A percentile compares a stretch with the other conserved stretches of the same genome.
Evolutionary conservation across 2,113 vertebrate species (phyloP).

Genomic region (Grus americana): DNA sequence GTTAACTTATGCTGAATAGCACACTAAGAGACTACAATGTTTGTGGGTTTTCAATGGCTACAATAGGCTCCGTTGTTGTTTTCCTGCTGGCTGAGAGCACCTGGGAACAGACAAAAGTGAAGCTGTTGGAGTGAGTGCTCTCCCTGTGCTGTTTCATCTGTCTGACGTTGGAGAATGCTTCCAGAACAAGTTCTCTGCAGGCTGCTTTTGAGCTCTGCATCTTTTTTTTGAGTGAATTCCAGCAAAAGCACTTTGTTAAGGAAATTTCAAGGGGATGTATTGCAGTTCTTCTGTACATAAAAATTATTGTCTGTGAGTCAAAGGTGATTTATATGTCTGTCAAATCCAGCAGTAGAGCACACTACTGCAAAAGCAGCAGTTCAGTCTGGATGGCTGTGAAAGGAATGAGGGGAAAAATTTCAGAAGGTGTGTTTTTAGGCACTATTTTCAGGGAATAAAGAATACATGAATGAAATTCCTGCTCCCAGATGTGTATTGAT

Average conservation of each 20-base stretch:
- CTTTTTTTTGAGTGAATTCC: background rate
- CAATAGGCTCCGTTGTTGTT: background rate
- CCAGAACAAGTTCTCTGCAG: background rate
- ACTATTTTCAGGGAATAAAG: background rate
- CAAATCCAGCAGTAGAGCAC: background rate
- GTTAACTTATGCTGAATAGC: background rate
- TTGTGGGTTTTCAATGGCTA: background rate
- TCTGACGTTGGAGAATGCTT: background rate
- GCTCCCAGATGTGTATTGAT: background rate
- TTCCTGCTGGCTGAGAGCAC: slow-evolving; percentile 6
- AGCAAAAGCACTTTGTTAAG: background rate
- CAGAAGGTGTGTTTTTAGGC: background rate
- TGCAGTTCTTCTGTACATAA: background rate
- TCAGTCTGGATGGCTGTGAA: background rate
- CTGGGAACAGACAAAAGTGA: background rate
- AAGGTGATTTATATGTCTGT: background rate
- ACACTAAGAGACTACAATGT: background rate
- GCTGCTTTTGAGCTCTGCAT: background rate
- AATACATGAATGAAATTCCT: background rate
- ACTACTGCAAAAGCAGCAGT: background rate
- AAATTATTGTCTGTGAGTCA: background rate
- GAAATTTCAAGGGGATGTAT: background rate
- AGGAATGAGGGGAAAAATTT: background rate
- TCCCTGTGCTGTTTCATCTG: background rate
- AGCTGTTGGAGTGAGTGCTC: background rate